Percentiles rank a stretch among this genome's conserved stretches.
These are phyloP conservation scores for Stigmatopora argus DNA, from an alignment of 2,113 vertebrate genomes.

Conservation along the genomic window DNA sequence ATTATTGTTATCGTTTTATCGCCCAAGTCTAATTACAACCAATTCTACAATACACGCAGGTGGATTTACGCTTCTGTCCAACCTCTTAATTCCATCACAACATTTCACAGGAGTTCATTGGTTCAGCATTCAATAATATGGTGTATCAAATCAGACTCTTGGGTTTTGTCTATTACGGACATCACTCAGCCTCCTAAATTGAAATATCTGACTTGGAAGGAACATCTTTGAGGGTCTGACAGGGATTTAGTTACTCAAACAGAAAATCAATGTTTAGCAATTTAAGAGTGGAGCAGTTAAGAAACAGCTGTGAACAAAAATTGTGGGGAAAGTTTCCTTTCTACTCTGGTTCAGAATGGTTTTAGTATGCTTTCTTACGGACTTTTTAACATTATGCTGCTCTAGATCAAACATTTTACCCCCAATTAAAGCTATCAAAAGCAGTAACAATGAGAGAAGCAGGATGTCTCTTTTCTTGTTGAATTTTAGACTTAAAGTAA, in stretches of 20 bases:
- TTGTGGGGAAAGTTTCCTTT: slow-evolving; percentile 37
- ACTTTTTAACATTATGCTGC: neutral
- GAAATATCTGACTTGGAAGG: slow-evolving; percentile 11
- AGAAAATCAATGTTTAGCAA: slow-evolving; percentile 51
- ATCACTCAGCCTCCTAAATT: slow-evolving; percentile 6
- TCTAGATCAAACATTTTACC: slow-evolving; percentile 10
- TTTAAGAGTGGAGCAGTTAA: slow-evolving; percentile 21
- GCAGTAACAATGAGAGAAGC: slow-evolving; percentile 5
- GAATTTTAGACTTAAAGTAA: neutral
- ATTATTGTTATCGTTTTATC: too few relatives aligned
- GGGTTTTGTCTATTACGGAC: neutral
- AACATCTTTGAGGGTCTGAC: slow-evolving; percentile 19
- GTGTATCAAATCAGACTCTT: slow-evolving; percentile 5
- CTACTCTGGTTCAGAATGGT: slow-evolving; percentile 6
- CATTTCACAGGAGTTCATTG: neutral
- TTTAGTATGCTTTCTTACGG: neutral
- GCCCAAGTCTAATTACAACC: too few relatives aligned
- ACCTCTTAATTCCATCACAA: slow-evolving; percentile 2
- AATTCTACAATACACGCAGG: neutral
- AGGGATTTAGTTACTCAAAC: slow-evolving; percentile 39
- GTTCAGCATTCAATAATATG: slow-evolving; percentile 6
- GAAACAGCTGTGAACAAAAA: slow-evolving; percentile 20
- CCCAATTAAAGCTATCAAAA: slow-evolving; percentile 3
- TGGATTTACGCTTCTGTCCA: neutral
- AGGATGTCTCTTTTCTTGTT: slow-evolving; percentile 7